Evolutionary conservation across 2,888 invertebrate genomes (phyloP).

Genomic region (Platypus cylindrus): DNA sequence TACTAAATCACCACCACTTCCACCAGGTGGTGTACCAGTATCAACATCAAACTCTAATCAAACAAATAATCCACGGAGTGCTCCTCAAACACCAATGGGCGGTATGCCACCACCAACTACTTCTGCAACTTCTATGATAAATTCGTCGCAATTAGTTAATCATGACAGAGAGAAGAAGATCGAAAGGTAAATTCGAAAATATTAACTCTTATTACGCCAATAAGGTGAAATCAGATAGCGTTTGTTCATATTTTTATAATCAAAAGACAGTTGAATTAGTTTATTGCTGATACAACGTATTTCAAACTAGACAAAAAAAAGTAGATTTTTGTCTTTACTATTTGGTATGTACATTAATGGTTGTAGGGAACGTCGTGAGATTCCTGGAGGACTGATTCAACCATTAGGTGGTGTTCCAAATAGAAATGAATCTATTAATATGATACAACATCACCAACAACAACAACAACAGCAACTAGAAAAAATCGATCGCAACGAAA

Average conservation of each 20-base stretch:
- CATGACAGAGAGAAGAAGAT: constrained; percentile 9
- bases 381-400: constrained; percentile 14
- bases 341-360: not conserved
- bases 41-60: too few relatives aligned
- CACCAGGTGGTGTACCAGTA: constrained; percentile 40
- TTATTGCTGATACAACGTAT: too few relatives aligned
- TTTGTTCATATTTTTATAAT: too few relatives aligned
- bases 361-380: constrained; percentile 12
- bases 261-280: too few relatives aligned
- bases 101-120: constrained; percentile 27
- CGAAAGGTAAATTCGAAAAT: constrained; percentile 8
- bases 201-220: too few relatives aligned
- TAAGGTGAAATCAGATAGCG: too few relatives aligned
- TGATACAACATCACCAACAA: constrained; percentile 20
- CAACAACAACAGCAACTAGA: constrained; percentile 28
- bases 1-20: constrained; percentile 70
- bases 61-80: constrained; percentile 36
- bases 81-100: constrained; percentile 43
- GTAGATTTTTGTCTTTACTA: too few relatives aligned
- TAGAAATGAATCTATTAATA: constrained; percentile 8
- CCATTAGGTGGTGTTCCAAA: constrained; percentile 9
- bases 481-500: constrained; percentile 11
- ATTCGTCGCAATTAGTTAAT: constrained; percentile 25
- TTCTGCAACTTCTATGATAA: constrained; percentile 23
- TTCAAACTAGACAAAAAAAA: too few relatives aligned